These are phyloP conservation scores for Andrena cerasifolii DNA, from an alignment of 1,140 invertebrate genomes.

Conservation along the genomic window DNA sequence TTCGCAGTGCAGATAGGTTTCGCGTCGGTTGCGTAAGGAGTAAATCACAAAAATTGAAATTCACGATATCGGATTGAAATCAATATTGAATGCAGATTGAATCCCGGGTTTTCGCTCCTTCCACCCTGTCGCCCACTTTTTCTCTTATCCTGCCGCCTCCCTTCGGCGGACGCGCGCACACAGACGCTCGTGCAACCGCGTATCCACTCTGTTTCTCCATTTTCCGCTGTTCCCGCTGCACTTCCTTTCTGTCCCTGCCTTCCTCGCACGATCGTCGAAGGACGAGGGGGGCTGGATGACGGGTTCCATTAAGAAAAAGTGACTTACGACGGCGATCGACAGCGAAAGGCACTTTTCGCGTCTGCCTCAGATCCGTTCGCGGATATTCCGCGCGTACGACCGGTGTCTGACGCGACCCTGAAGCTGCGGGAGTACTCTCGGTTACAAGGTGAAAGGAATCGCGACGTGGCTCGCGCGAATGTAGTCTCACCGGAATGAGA, in stretches of 20 bases:
- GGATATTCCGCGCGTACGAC: conserved; percentile 56
- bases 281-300: conserved; percentile 58
- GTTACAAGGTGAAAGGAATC: neutral
- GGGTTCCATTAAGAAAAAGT: conserved; percentile 75
- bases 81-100: conserved; percentile 81
- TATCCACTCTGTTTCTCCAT: conserved; percentile 48
- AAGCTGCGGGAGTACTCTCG: conserved; percentile 12
- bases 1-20: conserved; percentile 42
- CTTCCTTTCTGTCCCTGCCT: conserved; percentile 32
- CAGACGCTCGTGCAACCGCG: neutral
- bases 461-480: neutral
- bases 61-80: conserved; percentile 78
- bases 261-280: conserved; percentile 49
- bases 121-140: conserved; percentile 3
- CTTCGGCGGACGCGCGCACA: neutral
- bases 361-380: conserved; percentile 28
- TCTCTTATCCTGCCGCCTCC: conserved; percentile 36
- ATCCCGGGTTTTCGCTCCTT: conserved; percentile 63
- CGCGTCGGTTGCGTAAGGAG: conserved; percentile 69
- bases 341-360: conserved; percentile 73
- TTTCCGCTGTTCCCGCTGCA: conserved; percentile 38
- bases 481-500: neutral
- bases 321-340: conserved; percentile 74
- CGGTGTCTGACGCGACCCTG: conserved; percentile 26
- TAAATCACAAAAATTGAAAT: conserved; percentile 79